Evolutionary conservation across 2,797 vertebrate genomes (phyloP), one percentile per base, ranked within the genome.

Genomic region (Enteromius viviparus): DNA sequence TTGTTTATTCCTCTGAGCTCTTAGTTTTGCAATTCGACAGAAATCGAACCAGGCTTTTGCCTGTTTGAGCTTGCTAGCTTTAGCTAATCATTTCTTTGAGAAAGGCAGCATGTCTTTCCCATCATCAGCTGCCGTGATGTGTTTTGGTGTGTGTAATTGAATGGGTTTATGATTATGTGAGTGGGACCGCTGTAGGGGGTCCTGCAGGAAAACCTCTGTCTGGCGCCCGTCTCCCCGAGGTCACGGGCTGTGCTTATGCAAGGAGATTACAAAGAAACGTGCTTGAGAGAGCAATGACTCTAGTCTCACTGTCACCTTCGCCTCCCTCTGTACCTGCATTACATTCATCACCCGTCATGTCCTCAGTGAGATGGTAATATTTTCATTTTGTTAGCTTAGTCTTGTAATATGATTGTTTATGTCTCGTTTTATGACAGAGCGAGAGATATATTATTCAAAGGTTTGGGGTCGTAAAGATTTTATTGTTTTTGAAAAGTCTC

Each of bases 211-310:
- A 81, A 85, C 81, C 78, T 32, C 66, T 6, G 37, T 62, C 34
- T 69, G 78, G 83, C 32, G 86, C 87, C 86, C 88, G 88, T 89
- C 84, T 49, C 80, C 72, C 47, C 81, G 34, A 84, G 90, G 88
- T 92, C 86, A 88, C 65, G 12, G 68, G 80, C 88, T 42, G 85
- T 70, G 14, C 40, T 85, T 87, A 89, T 83, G 84, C 87, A 91
- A 91, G 84, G 72, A 77, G 91, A 90, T 91, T 88, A 91, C 42
- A 81, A 49, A 12, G 42, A 65, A 45, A 21, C 42, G n/a, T 45
- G 21, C 42, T 4, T 23, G 70, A 72, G 34, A n/a, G 32, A 53
- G 60, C 55, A 49, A 34, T 47, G 12, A 26, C 37, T 82, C 8
- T 42, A 8, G 9, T 80, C 51, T 80, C 66, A n/a, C 70, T 47